Base-by-base conservation (phyloP, 92 coral and sea anemone genomes). In the Plumapathes pennacea region DNA sequence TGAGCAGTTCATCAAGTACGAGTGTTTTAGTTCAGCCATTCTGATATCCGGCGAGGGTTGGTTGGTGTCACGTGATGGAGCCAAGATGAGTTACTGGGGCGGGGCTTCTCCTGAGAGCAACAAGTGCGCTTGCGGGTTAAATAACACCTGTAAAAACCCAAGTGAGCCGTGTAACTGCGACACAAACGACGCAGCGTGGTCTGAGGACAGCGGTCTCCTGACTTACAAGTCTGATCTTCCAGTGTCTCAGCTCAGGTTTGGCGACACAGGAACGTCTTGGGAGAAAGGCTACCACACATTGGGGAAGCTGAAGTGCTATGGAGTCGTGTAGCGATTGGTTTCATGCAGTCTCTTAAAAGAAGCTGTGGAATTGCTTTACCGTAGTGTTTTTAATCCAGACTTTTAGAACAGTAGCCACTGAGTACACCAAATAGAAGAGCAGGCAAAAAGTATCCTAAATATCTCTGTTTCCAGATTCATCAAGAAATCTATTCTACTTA, bases 141-240 rank as follows among this genome's bases (percentile, higher is more conserved):
- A 46, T 8, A 17, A 36, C 25, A 25, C 32, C 14, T 59, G 78
- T 18, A 25, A 39, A 58, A 34, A 47, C 15, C 12, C 65, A 31
- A n/a, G n/a, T n/a, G n/a, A n/a, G n/a, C n/a, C n/a, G n/a, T 63
- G 73, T 32, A 63, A 74, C 42, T 74, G 81, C 29, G 81, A 74
- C 27, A 59, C 8, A 14, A 63, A 70, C 21, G 67, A 62, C 24
- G n/a, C 0, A 0, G 54, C 12, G 4, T 55, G 77, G 58, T 34
- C 68, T 14, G 80, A 62, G 52, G 85, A 79, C 52, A 54, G 62
- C 32, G 85, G 80, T 10, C 47, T 46, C 17, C 60, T 79, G 29
- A 71, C 54, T 10, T 77, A 77, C 61, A 69, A 51, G 21, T 28
- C 60, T 6, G 41, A 52, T 8, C 64, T 77, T 17, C 84, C 84